Percentiles rank a stretch among this genome's conserved stretches.
These are phyloP conservation scores for Bombyx mandarina DNA, from an alignment of 1,140 invertebrate genomes.

Conservation along the genomic window DNA sequence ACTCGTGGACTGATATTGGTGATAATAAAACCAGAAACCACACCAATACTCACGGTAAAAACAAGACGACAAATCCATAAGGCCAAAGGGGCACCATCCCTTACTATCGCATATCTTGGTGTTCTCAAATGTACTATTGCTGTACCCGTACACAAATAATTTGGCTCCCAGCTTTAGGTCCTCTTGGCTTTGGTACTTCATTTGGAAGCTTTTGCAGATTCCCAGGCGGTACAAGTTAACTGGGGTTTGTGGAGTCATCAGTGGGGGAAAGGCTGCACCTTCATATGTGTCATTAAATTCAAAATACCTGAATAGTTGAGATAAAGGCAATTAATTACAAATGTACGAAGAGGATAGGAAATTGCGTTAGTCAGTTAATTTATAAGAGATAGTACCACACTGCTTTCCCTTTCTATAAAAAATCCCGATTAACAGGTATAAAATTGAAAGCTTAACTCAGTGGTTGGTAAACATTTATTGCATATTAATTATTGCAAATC, in stretches of 20 bases:
- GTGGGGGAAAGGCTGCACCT: slow-evolving; percentile 73
- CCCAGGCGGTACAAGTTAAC: slow-evolving; percentile 77
- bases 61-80: slow-evolving; percentile 78
- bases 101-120: slow-evolving; percentile 73
- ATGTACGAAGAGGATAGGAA: neutral
- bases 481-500: no score
- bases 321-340: neutral
- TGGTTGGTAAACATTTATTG: no score
- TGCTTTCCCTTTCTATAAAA: neutral
- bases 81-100: slow-evolving; percentile 73
- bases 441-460: no score
- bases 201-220: slow-evolving; percentile 76
- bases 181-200: slow-evolving; percentile 63
- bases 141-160: slow-evolving; percentile 66
- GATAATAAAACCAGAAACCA: no score
- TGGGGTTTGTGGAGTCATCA: slow-evolving; percentile 67
- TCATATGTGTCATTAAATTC: slow-evolving; percentile 64
- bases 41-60: slow-evolving; percentile 76
- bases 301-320: neutral
- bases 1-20: neutral
- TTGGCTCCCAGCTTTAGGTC: slow-evolving; percentile 55
- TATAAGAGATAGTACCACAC: neutral
- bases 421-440: no score
- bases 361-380: neutral
- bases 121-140: slow-evolving; percentile 71